phyloP scores from a whole-genome alignment of 2,797 vertebrate genomes.

The Ataeniobius toweri region DNA sequence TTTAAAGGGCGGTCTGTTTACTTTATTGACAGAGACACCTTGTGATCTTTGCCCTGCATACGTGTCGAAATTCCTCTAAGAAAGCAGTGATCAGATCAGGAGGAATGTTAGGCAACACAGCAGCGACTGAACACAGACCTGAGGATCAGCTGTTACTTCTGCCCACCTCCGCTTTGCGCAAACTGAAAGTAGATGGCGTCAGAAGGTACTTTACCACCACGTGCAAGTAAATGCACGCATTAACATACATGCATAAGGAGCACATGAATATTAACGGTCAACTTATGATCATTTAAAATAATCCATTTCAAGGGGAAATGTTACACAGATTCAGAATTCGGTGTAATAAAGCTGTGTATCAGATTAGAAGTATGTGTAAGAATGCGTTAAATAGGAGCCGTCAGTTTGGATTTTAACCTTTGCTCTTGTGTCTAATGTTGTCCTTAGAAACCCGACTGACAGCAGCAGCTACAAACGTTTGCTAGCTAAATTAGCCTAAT shows the following conservation, averaged over 20 bases:
- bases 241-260: not conserved
- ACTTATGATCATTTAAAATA: not conserved
- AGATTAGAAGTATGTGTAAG: not conserved
- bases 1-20: not conserved
- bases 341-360: not conserved
- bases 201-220: not conserved
- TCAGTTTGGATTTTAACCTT: not conserved
- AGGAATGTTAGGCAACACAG: not conserved
- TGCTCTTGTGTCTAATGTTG: no score
- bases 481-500: slow-evolving; percentile 47
- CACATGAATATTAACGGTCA: not conserved
- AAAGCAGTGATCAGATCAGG: not conserved
- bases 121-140: no score
- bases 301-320: not conserved
- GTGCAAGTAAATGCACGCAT: not conserved
- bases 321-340: not conserved
- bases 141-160: no score
- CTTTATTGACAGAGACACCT: not conserved
- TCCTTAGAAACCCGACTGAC: not conserved
- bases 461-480: slow-evolving; percentile 5
- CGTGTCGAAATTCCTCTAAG: not conserved
- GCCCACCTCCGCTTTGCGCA: not conserved
- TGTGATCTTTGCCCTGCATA: slow-evolving; percentile 1
- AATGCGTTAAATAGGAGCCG: not conserved
- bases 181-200: not conserved